A percentile compares a stretch with the other conserved stretches of the same genome.
phyloP scores from a whole-genome alignment of 2,797 vertebrate genomes.

The Tapirus indicus region DNA sequence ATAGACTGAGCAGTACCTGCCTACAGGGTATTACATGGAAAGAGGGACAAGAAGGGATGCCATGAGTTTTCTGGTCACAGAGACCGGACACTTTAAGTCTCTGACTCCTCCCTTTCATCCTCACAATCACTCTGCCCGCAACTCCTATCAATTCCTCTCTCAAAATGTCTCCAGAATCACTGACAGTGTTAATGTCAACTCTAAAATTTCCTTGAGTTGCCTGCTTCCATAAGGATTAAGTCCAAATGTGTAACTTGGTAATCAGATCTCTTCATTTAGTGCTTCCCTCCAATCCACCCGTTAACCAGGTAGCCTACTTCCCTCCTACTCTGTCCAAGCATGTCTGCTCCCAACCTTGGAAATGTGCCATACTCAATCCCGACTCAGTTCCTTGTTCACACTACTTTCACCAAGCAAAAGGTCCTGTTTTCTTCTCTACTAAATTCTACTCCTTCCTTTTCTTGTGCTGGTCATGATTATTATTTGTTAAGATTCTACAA shows the following conservation, averaged over 20 bases:
- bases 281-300: background rate
- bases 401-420: rapidly evolving
- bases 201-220: background rate
- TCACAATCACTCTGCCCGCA: background rate
- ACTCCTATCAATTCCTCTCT: background rate
- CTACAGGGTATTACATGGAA: background rate
- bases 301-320: background rate
- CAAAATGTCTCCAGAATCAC: background rate
- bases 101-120: background rate
- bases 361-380: background rate
- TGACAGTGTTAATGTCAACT: background rate
- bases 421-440: background rate
- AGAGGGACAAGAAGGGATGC: background rate
- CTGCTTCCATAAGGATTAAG: background rate
- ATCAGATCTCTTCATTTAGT: background rate
- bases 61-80: background rate
- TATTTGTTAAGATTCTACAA: background rate
- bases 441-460: background rate
- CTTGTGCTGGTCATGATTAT: background rate
- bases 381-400: background rate
- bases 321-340: background rate
- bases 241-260: background rate
- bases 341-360: background rate
- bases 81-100: background rate
- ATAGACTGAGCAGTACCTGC: background rate